These are phyloP conservation scores for Xiphydria camelus DNA, from an alignment of 2,888 invertebrate species.

Conservation along the genomic window DNA sequence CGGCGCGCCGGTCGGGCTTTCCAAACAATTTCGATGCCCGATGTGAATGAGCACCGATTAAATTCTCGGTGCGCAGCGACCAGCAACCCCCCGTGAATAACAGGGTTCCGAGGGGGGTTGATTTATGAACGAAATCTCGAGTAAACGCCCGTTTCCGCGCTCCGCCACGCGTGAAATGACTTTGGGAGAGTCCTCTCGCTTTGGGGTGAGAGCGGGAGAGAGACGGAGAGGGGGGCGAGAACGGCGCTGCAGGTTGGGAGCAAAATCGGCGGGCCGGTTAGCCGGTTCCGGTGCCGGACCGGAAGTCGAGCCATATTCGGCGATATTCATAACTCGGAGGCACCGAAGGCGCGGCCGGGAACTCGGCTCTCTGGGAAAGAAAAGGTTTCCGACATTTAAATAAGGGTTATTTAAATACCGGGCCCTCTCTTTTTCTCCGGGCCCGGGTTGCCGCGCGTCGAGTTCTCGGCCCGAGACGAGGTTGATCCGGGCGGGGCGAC, in stretches of 20 bases:
- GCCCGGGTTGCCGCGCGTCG: no score
- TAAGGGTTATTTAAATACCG: no score
- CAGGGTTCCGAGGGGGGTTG: slow-evolving; percentile 20
- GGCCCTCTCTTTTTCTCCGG: no score
- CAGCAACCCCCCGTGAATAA: slow-evolving; percentile 15
- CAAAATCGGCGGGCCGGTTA: slow-evolving; percentile 7
- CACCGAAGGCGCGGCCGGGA: slow-evolving; percentile 26
- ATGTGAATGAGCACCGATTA: no score
- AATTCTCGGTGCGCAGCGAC: no score
- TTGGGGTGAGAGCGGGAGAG: slow-evolving; percentile 17
- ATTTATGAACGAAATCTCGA: slow-evolving; percentile 46
- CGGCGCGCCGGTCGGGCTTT: no score
- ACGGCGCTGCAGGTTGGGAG: no score
- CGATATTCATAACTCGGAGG: slow-evolving; percentile 16
- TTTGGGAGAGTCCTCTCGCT: slow-evolving; percentile 34
- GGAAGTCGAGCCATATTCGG: slow-evolving; percentile 25
- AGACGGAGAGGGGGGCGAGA: slow-evolving; percentile 1
- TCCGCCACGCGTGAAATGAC: slow-evolving; percentile 49
- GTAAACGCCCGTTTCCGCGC: slow-evolving; percentile 32
- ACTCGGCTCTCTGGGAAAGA: slow-evolving; percentile 26
- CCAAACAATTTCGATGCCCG: no score
- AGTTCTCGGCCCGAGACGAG: no score
- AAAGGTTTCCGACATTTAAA: no score
- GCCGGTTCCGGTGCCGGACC: slow-evolving; percentile 33
- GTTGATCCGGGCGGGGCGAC: no score